Evolutionary conservation across 2,797 vertebrate species (phyloP), one percentile per base, ranked within the genome.

Genomic region (Toxotes lorentzi): DNA sequence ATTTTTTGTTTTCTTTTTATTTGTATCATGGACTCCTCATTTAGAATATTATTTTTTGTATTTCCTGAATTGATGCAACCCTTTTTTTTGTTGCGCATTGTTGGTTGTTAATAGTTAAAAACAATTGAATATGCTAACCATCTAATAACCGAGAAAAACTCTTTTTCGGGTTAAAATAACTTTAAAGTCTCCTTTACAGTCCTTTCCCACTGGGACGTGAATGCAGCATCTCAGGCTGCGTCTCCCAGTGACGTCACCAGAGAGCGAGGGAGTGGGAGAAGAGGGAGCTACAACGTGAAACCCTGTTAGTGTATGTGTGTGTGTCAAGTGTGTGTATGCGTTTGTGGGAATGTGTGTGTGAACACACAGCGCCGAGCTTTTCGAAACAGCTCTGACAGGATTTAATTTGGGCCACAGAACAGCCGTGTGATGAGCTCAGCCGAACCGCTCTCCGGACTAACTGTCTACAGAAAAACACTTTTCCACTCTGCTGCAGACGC

Each of bases 161-260:
- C 0, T 38, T 38, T 38, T 38, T 38, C 8, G 38, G 38, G 9
- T 32, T 13, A 11, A 40, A 16, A 17, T n/a, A 62, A 32, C 43
- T 35, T n/a, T 35, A n/a, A 57, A 12, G 23, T 45, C 40, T 24
- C 5, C 8, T 19, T 5, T 1, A 1, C 7, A 5, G 21, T 48
- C 5, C n/a, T 57, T 27, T 76, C 58, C 71, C 16, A 61, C 27
- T 2, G 56, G 58, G 11, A 59, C 2, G 0, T 81, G 59, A 75
- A 73, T 38, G 66, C 73, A 82, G 57, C 65, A 79, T 64, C 21
- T 45, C n/a, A 24, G 23, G 53, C 65, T 58, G 64, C 73, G 1
- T 65, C 61, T 74, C 30, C 30, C 53, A 45, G 70, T 86, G 81
- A 86, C 86, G 83, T 88, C 78, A 84, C 75, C 34, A 9, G 35